Evolutionary conservation across 2,888 invertebrate genomes (phyloP).

Genomic region (Tinea trinotella): DNA sequence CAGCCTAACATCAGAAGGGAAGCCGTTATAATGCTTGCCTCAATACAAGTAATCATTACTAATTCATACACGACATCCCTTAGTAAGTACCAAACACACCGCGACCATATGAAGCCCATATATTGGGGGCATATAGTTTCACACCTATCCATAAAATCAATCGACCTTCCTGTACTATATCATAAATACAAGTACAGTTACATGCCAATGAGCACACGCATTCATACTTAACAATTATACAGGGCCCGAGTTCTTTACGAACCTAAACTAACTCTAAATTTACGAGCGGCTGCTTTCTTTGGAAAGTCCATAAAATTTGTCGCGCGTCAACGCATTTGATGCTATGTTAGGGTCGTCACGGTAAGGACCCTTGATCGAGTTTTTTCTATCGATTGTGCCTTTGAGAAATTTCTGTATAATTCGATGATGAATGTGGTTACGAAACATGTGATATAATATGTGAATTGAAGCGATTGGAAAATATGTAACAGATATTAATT

Average conservation of each 20-base stretch:
- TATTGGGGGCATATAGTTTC: background rate
- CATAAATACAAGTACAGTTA: conserved; percentile 16
- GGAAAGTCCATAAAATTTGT: conserved; percentile 31
- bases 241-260: conserved; percentile 54
- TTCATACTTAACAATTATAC: conserved; percentile 21
- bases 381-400: background rate
- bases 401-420: background rate
- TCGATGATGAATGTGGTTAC: background rate
- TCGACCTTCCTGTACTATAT: conserved; percentile 10
- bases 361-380: conserved; percentile 1
- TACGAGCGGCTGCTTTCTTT: conserved; percentile 19
- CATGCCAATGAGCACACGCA: conserved; percentile 15
- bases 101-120: background rate
- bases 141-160: conserved; percentile 14
- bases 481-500: no score
- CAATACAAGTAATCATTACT: no score
- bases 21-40: no score
- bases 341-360: conserved; percentile 11
- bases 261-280: conserved; percentile 41
- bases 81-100: no score
- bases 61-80: no score
- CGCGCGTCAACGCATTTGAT: conserved; percentile 33
- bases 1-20: no score
- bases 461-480: no score
- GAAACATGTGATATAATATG: no score